These are phyloP conservation scores for Diabrotica undecimpunctata DNA, from an alignment of 1,140 invertebrate genomes.

Conservation along the genomic window DNA sequence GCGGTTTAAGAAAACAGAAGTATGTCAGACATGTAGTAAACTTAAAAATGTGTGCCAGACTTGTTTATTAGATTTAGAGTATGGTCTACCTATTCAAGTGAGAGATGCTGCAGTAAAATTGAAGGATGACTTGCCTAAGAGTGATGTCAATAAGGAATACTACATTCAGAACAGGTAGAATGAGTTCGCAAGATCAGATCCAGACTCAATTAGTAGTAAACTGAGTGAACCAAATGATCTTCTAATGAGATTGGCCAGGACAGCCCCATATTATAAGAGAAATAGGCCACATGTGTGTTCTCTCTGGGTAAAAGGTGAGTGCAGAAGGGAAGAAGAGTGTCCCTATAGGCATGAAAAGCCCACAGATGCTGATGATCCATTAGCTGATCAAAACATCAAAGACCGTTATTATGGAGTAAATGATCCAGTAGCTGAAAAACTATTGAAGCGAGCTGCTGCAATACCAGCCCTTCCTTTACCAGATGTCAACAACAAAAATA, in stretches of 20 bases:
- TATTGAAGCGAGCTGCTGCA: slow-evolving; percentile 87
- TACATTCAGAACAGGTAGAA: slow-evolving; percentile 94
- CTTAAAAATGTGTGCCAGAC: slow-evolving; percentile 99
- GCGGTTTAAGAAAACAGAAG: slow-evolving; percentile 99
- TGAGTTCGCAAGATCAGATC: slow-evolving; percentile 53
- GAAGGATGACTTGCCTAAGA: slow-evolving; percentile 91
- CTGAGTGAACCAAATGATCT: slow-evolving; percentile 82
- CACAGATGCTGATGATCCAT: slow-evolving; percentile 97
- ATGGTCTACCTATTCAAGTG: slow-evolving; percentile 88
- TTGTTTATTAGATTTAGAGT: slow-evolving; percentile 96
- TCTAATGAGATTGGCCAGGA: slow-evolving; percentile 90
- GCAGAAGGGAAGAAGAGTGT: slow-evolving; percentile 98
- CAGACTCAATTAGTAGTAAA: slow-evolving; percentile 65
- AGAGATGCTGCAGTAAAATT: slow-evolving; percentile 93
- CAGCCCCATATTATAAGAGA: slow-evolving; percentile 97
- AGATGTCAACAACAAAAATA: too few relatives aligned
- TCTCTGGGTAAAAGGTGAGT: slow-evolving; percentile 99
- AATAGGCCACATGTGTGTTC: slow-evolving; percentile 99
- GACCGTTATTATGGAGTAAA: slow-evolving; percentile 98
- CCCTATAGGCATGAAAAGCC: slow-evolving; percentile 99
- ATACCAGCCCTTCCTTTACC: slow-evolving; percentile 94
- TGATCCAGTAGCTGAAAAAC: slow-evolving; percentile 98
- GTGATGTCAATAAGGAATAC: slow-evolving; percentile 98
- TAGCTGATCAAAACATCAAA: slow-evolving; percentile 99
- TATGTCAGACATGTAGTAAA: slow-evolving; percentile 98